A percentile compares a stretch with the other conserved stretches of the same genome.
These are phyloP conservation scores for Prunella himalayana DNA, from an alignment of 2,113 vertebrate species.

Conservation along the genomic window DNA sequence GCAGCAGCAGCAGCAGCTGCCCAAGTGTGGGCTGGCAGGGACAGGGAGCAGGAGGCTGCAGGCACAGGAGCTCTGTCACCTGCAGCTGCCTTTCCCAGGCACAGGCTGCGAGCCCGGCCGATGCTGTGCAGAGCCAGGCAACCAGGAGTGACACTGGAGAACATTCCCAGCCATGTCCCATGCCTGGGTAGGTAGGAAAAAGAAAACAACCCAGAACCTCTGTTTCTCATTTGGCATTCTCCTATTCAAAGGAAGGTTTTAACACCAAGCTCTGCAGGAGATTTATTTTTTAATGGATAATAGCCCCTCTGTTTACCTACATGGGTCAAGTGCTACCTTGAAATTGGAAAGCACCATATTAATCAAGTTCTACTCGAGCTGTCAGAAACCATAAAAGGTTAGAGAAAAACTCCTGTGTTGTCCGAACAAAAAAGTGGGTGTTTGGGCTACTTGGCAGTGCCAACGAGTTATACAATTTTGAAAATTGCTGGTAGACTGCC, in stretches of 20 bases:
- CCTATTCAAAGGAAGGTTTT: constrained; percentile 27
- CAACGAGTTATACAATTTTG: constrained; percentile 13
- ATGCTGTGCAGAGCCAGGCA: background rate
- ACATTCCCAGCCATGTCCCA: background rate
- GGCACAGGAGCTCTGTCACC: background rate
- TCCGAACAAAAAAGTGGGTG: constrained; percentile 52
- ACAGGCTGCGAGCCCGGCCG: background rate
- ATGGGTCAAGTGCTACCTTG: constrained; percentile 51
- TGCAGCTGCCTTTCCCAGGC: background rate
- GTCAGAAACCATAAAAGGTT: constrained; percentile 46
- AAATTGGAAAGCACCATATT: constrained; percentile 44
- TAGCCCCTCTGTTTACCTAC: constrained; percentile 56
- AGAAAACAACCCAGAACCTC: background rate
- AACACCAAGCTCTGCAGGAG: constrained; percentile 26
- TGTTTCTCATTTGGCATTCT: background rate
- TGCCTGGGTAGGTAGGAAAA: background rate
- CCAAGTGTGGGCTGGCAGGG: background rate
- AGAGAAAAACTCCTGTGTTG: constrained; percentile 42
- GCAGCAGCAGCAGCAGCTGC: background rate
- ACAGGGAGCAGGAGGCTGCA: background rate
- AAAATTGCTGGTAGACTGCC: constrained; percentile 56
- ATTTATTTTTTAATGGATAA: constrained; percentile 56
- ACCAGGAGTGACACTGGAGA: background rate
- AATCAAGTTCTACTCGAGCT: constrained; percentile 50
- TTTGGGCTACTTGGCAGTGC: background rate